Conservation (phyloP, 2,888 invertebrate species). For the Scrobipalpa costella region DNA sequence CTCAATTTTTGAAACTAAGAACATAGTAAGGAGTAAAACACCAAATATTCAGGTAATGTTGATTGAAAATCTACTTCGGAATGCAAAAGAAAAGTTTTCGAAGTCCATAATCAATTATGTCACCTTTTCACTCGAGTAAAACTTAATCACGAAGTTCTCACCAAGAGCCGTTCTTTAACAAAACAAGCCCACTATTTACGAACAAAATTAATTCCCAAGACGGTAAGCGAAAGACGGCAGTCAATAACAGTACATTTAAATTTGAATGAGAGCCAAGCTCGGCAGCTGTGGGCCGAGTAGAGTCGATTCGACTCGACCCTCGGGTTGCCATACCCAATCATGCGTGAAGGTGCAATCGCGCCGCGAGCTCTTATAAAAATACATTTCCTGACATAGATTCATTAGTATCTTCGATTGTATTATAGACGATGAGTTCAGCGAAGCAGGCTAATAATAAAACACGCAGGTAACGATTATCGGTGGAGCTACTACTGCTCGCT, state of each 20-base stretch:
- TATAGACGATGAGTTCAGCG: slow-evolving; percentile 16
- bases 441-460: slow-evolving; percentile 6
- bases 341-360: slow-evolving; percentile 65
- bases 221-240: slow-evolving; percentile 15
- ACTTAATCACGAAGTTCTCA: background rate
- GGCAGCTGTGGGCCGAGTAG: slow-evolving; percentile 43
- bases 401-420: slow-evolving; percentile 24
- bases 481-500: background rate
- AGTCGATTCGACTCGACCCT: slow-evolving; percentile 56
- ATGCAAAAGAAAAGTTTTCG: background rate
- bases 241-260: slow-evolving; percentile 53
- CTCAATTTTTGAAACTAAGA: no score
- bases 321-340: slow-evolving; percentile 65
- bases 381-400: slow-evolving; percentile 38
- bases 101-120: background rate
- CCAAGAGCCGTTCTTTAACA: background rate
- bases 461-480: background rate
- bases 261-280: slow-evolving; percentile 69
- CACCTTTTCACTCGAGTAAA: background rate
- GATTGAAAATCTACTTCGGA: background rate
- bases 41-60: background rate
- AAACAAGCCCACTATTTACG: slow-evolving; percentile 12
- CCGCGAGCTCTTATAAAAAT: slow-evolving; percentile 47
- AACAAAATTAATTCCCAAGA: slow-evolving; percentile 22
- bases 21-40: no score